A percentile compares a stretch with the other conserved stretches of the same genome.
These are phyloP conservation scores for Chouioia cunea DNA, from an alignment of 2,888 invertebrate genomes.

Conservation along the genomic window DNA sequence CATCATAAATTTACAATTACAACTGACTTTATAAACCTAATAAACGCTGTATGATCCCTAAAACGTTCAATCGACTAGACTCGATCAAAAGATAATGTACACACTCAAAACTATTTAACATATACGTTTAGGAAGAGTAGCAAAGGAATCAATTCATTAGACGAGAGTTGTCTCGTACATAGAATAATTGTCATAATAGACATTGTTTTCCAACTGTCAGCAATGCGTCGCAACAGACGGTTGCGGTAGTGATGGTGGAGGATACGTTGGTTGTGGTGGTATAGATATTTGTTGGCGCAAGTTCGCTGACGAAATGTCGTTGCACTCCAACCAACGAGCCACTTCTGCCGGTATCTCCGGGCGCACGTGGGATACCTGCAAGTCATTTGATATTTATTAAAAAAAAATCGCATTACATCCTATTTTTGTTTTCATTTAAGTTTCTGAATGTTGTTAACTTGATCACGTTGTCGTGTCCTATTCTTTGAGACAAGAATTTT, in stretches of 20 bases:
- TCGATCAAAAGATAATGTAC: too few relatives aligned
- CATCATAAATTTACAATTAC: too few relatives aligned
- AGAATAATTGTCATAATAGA: neutral
- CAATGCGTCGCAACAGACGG: slow-evolving; percentile 36
- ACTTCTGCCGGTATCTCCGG: slow-evolving; percentile 77
- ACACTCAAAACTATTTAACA: too few relatives aligned
- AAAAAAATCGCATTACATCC: neutral
- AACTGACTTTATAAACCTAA: too few relatives aligned
- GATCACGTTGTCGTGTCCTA: too few relatives aligned
- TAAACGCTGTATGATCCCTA: too few relatives aligned
- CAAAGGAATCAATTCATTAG: slow-evolving; percentile 2
- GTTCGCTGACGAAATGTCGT: slow-evolving; percentile 78
- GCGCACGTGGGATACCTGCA: slow-evolving; percentile 65
- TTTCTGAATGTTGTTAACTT: too few relatives aligned
- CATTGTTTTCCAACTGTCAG: slow-evolving; percentile 37
- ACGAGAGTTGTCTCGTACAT: slow-evolving; percentile 38
- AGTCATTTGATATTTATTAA: neutral
- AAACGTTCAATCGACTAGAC: too few relatives aligned
- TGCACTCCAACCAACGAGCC: slow-evolving; percentile 78
- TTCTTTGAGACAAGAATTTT: too few relatives aligned
- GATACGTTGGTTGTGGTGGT: slow-evolving; percentile 47
- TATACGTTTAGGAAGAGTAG: neutral
- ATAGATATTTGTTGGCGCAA: slow-evolving; percentile 66
- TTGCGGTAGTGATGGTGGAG: slow-evolving; percentile 8
- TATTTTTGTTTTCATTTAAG: neutral